Evolutionary conservation across 2,888 invertebrate species (phyloP).

Genomic region (Sesia bembeciformis): DNA sequence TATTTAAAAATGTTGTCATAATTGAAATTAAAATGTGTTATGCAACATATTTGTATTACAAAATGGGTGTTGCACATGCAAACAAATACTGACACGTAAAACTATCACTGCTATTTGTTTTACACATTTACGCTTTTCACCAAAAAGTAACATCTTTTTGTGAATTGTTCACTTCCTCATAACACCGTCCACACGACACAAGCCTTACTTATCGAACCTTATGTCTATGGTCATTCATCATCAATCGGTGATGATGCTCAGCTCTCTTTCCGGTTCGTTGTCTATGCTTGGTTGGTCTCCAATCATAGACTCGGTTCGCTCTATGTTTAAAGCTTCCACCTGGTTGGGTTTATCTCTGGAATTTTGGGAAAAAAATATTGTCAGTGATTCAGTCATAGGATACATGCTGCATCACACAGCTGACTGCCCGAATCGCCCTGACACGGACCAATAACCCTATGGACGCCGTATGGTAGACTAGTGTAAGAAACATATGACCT

Average conservation of each 20-base stretch:
- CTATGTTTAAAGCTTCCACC: constrained; percentile 39
- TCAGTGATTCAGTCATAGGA: constrained; percentile 1
- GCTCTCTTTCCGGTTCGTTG: constrained; percentile 10
- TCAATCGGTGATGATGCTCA: constrained; percentile 42
- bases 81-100: too few relatives aligned
- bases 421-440: too few relatives aligned
- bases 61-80: too few relatives aligned
- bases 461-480: too few relatives aligned
- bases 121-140: background rate
- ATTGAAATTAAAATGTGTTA: too few relatives aligned
- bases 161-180: background rate
- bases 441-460: too few relatives aligned
- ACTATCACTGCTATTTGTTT: too few relatives aligned
- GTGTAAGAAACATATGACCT: too few relatives aligned
- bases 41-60: too few relatives aligned
- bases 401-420: too few relatives aligned
- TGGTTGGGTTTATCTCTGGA: constrained; percentile 39
- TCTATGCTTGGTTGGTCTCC: constrained; percentile 25
- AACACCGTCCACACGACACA: background rate
- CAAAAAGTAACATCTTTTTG: constrained; percentile 1
- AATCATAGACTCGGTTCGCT: constrained; percentile 54
- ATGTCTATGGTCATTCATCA: constrained; percentile 7
- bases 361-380: background rate
- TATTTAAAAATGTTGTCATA: too few relatives aligned
- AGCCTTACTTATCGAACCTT: background rate